Conservation (phyloP, 2,113 vertebrate genomes). For the Otocyon megalotis region DNA sequence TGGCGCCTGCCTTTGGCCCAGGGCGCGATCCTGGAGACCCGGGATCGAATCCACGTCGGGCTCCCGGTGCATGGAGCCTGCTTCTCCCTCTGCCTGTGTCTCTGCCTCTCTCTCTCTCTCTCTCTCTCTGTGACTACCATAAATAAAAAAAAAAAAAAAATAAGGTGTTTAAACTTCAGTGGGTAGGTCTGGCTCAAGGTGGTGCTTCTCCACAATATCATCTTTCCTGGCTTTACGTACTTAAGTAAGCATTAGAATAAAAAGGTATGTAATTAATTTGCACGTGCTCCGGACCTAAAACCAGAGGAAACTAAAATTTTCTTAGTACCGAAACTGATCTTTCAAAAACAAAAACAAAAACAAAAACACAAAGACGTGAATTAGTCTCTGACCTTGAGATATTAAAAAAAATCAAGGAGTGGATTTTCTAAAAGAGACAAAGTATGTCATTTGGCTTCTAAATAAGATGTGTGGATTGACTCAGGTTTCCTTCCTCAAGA, state of each 20-base stretch:
- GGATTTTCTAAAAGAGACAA: conserved; percentile 50
- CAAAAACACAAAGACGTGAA: background rate
- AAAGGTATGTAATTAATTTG: conserved; percentile 51
- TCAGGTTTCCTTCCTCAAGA: conserved; percentile 24
- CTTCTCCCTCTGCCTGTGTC: too few relatives aligned
- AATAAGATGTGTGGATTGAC: background rate
- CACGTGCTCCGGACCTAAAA: background rate
- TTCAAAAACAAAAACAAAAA: background rate
- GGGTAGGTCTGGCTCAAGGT: background rate
- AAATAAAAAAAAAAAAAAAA: background rate
- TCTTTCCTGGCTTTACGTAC: conserved; percentile 43
- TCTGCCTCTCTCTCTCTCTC: too few relatives aligned
- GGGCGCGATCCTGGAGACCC: too few relatives aligned
- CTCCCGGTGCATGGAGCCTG: too few relatives aligned
- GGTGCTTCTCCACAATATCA: background rate
- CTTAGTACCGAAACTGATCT: conserved; percentile 9
- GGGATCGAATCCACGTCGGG: too few relatives aligned
- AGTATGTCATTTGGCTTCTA: conserved; percentile 61
- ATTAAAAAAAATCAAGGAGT: conserved; percentile 56
- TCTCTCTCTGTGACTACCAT: too few relatives aligned
- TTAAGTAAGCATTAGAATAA: background rate
- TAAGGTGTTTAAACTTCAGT: background rate
- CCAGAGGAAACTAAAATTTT: conserved; percentile 9
- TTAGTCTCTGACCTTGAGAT: conserved; percentile 56
- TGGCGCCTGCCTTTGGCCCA: too few relatives aligned